A percentile compares a stretch with the other conserved stretches of the same genome.
Conservation (phyloP, 2,113 vertebrate genomes). For the Caranx melampygus region DNA sequence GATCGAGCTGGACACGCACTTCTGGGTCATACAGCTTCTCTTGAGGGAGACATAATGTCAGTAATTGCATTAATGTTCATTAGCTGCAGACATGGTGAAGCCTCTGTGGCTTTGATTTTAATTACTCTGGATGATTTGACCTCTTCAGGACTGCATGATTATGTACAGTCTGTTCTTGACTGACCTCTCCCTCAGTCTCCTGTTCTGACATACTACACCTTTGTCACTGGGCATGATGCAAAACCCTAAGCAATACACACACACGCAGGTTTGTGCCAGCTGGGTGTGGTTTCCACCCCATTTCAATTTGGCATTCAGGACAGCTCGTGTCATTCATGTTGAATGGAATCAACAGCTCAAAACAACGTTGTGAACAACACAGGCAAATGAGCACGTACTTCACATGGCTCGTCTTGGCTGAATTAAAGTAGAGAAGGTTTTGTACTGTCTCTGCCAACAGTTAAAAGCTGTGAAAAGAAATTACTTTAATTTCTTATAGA, state of each 20-base stretch:
- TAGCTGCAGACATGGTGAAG: neutral
- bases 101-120: neutral
- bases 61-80: constrained; percentile 11
- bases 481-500: constrained; percentile 30
- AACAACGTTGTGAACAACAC: neutral
- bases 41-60: constrained; percentile 7
- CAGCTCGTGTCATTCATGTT: neutral
- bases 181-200: neutral
- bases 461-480: constrained; percentile 14
- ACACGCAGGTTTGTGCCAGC: no score
- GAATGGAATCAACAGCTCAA: neutral
- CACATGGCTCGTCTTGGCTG: neutral
- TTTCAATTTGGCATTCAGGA: neutral
- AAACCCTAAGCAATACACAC: neutral
- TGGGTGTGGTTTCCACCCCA: no score
- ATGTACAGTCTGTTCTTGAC: neutral
- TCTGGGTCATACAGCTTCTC: constrained; percentile 15
- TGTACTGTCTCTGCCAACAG: constrained; percentile 14
- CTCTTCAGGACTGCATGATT: neutral
- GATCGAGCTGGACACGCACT: neutral
- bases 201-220: neutral
- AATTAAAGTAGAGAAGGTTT: constrained; percentile 17
- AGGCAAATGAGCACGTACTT: constrained; percentile 1
- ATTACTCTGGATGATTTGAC: neutral
- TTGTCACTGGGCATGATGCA: neutral